Percentiles rank a stretch among this genome's conserved stretches.
Conservation (phyloP, 2,797 vertebrate species). For the Sebastolobus alascanus region DNA sequence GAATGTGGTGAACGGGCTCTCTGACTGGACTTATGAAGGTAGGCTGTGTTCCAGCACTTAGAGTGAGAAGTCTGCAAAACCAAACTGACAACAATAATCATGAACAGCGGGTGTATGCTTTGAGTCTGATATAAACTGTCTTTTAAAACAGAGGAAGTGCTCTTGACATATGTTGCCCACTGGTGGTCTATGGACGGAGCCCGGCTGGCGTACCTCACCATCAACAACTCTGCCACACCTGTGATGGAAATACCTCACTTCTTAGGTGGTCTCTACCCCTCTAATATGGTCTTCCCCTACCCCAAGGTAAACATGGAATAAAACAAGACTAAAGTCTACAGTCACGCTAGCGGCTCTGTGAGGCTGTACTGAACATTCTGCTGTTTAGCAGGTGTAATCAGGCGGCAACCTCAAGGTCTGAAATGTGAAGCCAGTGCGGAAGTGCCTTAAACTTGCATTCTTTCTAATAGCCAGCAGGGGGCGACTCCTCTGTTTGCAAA, state of each 20-base stretch:
- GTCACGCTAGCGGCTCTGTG: neutral
- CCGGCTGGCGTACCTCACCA: conserved; percentile 87
- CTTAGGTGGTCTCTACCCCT: conserved; percentile 87
- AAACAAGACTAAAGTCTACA: neutral
- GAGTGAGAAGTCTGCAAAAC: neutral
- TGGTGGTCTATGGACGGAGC: conserved; percentile 90
- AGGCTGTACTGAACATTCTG: neutral
- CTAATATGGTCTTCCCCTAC: conserved; percentile 85
- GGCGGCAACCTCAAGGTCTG: neutral
- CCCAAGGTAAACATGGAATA: conserved; percentile 83
- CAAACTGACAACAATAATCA: neutral
- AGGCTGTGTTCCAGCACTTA: neutral
- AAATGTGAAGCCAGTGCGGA: neutral
- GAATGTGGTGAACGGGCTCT: conserved; percentile 84
- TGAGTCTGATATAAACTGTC: neutral
- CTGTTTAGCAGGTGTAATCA: neutral
- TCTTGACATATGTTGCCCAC: conserved; percentile 82
- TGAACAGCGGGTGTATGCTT: neutral
- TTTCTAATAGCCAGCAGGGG: neutral
- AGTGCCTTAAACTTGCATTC: neutral
- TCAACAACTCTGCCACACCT: conserved; percentile 89
- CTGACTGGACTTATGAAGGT: conserved; percentile 91
- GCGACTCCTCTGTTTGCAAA: neutral
- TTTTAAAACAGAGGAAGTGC: conserved; percentile 86
- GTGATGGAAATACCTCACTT: conserved; percentile 90